Evolutionary conservation across 2,888 invertebrate species (phyloP), one percentile per base, ranked within the genome.

Genomic region (Conops quadrifasciatus): DNA sequence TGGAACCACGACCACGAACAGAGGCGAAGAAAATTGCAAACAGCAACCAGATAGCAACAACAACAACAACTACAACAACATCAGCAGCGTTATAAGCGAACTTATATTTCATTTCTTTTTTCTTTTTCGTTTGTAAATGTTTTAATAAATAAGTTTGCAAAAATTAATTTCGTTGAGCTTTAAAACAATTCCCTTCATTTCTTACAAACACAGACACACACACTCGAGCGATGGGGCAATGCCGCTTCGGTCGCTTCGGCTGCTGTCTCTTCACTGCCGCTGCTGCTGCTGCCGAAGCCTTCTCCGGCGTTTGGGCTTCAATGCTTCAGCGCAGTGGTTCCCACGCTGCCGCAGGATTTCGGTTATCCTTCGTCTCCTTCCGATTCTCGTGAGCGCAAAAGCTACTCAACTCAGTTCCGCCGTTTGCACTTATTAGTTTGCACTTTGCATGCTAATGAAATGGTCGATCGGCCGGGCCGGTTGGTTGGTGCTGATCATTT

Each of bases 371-470:
- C 24, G 58, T 63, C 63, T 63, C 47, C 26, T 45, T 9, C 24
- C 24, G 24, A 21, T 58, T 49, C 21, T 47, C 15, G 11, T 21
- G 5, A 7, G 56, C 21, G 24, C 24, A 9, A 45, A 26, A 45
- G 67, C 56, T 66, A 21, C 43, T 60, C 36, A 59, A 5, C 19
- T 4, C 58, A 24, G 15, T 64, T 67, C 24, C 56, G 62, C 67
- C 71, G 70, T 73, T 74, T 71, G 74, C 69, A 81, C 77, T 79
- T 78, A 81, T 83, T 81, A 83, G 81, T 81, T 83, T 81, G 81
- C 82, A 83, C 80, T 81, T 81, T 78, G 77, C 82, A 81, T 81
- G 80, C 80, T 81, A 82, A 82, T 80, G 79, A 78, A 82, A 82
- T 26, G 65, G 70, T 65, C 70, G 59, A 62, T 58, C 43, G 28